Percentiles rank a stretch among this genome's conserved stretches.
phyloP scores from a whole-genome alignment of 2,113 vertebrate genomes.

The Microcebus jonahi region DNA sequence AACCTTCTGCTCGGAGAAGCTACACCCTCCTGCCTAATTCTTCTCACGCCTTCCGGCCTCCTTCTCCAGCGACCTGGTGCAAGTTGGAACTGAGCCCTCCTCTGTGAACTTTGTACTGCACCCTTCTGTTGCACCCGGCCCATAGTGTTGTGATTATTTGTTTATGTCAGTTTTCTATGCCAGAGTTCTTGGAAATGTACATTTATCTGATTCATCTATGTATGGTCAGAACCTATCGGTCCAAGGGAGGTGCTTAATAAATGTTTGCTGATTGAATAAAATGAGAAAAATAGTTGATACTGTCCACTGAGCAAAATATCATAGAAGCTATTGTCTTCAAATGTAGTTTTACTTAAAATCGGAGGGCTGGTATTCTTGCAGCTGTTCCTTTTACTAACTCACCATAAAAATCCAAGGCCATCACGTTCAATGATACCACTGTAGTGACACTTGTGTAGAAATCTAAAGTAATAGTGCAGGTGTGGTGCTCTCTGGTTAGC shows the following conservation, averaged over 20 bases:
- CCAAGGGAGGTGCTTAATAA: background rate
- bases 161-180: background rate
- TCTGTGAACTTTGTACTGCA: background rate
- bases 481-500: background rate
- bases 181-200: constrained; percentile 12
- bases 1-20: background rate
- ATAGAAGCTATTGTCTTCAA: background rate
- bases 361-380: background rate
- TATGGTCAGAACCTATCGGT: background rate
- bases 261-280: constrained; percentile 5
- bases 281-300: background rate
- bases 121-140: background rate
- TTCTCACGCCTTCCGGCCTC: background rate
- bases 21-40: background rate
- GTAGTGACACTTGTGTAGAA: background rate
- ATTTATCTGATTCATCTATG: background rate
- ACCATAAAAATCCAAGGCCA: background rate
- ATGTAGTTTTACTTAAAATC: background rate
- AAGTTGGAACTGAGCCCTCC: background rate
- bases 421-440: background rate
- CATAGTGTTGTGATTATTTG: background rate
- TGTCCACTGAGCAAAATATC: background rate
- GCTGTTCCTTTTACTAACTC: constrained; percentile 1
- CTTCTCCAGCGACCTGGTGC: background rate
- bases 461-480: background rate